Base-by-base conservation (phyloP, 2,888 invertebrate genomes). In the Cerastoderma edule region DNA sequence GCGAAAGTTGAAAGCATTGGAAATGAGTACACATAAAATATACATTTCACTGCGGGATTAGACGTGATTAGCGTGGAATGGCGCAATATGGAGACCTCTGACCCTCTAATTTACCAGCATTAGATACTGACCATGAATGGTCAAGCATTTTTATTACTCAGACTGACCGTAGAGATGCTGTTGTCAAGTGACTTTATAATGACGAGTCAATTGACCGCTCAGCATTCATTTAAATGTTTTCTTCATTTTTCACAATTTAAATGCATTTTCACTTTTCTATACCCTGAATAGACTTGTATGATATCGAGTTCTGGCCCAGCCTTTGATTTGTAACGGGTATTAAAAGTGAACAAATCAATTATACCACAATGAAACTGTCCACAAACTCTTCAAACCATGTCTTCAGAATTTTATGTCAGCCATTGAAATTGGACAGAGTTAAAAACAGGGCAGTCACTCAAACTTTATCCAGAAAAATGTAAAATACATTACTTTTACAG, bases 11-110 rank as follows among this genome's bases (percentile, higher is more conserved):
- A 75, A 75, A 66, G 73, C 67, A 78, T 65, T 78, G 73, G 70
- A 78, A 81, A 76, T 73, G 67, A 67, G 60, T 70, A 70, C 67
- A 75, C 81, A 81, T 81, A 81, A 81, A 81, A 81, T 81, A 78
- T 78, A 81, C 78, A 78, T 75, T 78, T 73, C 63, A 53, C 33
- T 53, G 66, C 53, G 65, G 35, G 71, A 78, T 76, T 73, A 71
- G 33, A 57, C 67, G 72, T 72, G 71, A 81, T 81, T 81, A 81
- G 78, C 78, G 63, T 70, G 76, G 72, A 81, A 75, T 68, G 66
- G 70, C 60, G 50, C 68, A 64, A 63, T 32, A 46, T 44, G 67
- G 46, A 72, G 60, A 81, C 78, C 78, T 81, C 74, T 76, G 73
- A 71, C 81, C 63, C 60, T 64, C 54, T 73, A 78, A 75, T 78